Conservation (phyloP, 2,888 invertebrate genomes). For the Liodrosophila aerea region DNA sequence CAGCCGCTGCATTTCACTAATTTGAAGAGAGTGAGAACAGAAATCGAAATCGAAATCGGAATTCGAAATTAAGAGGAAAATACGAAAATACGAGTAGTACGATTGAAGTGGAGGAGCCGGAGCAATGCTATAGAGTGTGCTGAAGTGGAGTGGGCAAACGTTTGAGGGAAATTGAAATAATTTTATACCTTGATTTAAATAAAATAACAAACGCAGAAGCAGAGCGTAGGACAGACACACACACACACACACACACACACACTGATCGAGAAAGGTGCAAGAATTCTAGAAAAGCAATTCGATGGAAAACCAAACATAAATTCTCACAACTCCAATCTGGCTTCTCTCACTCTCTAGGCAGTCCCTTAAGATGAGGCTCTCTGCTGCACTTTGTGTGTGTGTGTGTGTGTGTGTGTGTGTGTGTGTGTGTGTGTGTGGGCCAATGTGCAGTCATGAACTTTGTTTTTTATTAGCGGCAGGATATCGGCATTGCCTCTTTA, state of each 20-base stretch:
- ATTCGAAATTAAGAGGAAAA: conserved; percentile 55
- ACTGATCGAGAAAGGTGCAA: conserved; percentile 14
- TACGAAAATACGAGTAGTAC: conserved; percentile 10
- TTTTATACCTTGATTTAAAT: conserved; percentile 74
- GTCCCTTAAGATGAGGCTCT: not conserved
- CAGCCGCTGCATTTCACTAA: conserved; percentile 49
- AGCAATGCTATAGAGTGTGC: too few species aligned
- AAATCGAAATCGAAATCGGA: conserved; percentile 26
- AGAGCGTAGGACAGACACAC: not conserved
- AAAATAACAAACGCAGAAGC: conserved; percentile 61
- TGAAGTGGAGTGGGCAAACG: conserved; percentile 3
- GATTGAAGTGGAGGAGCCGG: conserved; percentile 13
- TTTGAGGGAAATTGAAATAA: conserved; percentile 57
- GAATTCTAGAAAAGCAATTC: conserved; percentile 33
- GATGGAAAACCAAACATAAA: conserved; percentile 72
- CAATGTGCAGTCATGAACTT: conserved; percentile 65
- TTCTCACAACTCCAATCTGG: conserved; percentile 36
- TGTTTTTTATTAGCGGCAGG: conserved; percentile 69
- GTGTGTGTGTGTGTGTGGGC: conserved; percentile 41
- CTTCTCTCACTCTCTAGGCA: conserved; percentile 30
- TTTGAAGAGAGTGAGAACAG: conserved; percentile 34
- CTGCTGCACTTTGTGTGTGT: conserved; percentile 6
- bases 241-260: not conserved
- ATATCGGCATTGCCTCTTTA: conserved; percentile 45
- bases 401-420: not conserved